Base-by-base conservation (phyloP, 2,113 vertebrate genomes). In the Grammomys dolichurus region DNA sequence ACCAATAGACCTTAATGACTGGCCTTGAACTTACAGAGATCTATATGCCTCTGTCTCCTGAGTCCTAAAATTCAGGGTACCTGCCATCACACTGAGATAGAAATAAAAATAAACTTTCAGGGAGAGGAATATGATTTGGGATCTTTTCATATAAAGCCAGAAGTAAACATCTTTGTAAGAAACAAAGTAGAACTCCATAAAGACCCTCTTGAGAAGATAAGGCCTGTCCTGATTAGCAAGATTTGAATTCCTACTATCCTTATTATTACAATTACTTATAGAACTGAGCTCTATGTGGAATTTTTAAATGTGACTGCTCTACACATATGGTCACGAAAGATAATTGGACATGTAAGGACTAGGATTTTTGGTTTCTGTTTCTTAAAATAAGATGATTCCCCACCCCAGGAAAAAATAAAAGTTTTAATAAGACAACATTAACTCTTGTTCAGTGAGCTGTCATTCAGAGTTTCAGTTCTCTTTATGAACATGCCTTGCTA, bases 301-400 rank as follows among this genome's bases (percentile, higher is more conserved):
- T 78, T 36, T 90, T 91, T 63, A 94, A 95, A 95, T 90, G 76
- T 73, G 20, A 92, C 90, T 77, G 12, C 40, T 87, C 69, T 26
- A 86, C 19, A 40, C 5, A 46, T 36, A 40, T 43, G 60, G n/a
- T n/a, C 33, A 3, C 40, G 17, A 46, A 72, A 4, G 24, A 0
- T 85, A 78, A 95, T 54, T 89, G 69, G 20, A 1, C 43, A 87
- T 93, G 26, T 46, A 70, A 88, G 5, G 11, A 9, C 33, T 60
- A 11, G 91, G 84, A 36, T 26, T 90, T 43, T 65, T 40, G 46
- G 87, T 86, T 92, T 96, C 76, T 93, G 92, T 82, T 76, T 88
- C 75, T 48, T 78, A 90, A 94, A 94, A 86, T 56, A 48, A 80
- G 11, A 24, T 58, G 7, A 14, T 46, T 46, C 43, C 84, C 87